Conservation (phyloP, 2,113 vertebrate genomes). For the Oryzias curvinotus region DNA sequence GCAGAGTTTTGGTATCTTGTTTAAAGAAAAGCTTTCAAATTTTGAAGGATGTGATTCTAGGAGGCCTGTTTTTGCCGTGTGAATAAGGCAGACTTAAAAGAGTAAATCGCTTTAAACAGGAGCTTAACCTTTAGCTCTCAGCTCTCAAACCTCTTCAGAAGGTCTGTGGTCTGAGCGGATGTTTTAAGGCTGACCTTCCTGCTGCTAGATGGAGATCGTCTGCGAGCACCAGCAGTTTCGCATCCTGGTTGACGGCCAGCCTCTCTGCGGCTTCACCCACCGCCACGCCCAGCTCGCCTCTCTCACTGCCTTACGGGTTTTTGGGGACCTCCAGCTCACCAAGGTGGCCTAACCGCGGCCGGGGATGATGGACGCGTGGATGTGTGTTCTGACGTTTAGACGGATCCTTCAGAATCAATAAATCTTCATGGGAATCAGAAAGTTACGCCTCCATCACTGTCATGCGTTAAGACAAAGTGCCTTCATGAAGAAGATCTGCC, state of each 20-base stretch:
- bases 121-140: too few relatives aligned
- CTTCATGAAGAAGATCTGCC: constrained; percentile 59
- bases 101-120: too few relatives aligned
- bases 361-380: background rate
- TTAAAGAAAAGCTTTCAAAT: too few relatives aligned
- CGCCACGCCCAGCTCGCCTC: constrained; percentile 78
- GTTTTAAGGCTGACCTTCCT: background rate
- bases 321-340: constrained; percentile 86
- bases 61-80: too few relatives aligned
- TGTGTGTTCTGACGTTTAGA: constrained; percentile 22
- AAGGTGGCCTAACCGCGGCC: constrained; percentile 83
- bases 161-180: too few relatives aligned
- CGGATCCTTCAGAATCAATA: constrained; percentile 33
- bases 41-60: too few relatives aligned
- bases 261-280: constrained; percentile 86
- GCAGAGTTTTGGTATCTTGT: too few relatives aligned
- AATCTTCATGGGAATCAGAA: constrained; percentile 21
- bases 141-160: too few relatives aligned
- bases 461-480: constrained; percentile 67
- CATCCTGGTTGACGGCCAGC: constrained; percentile 86
- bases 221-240: constrained; percentile 93
- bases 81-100: too few relatives aligned
- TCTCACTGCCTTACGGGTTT: constrained; percentile 82
- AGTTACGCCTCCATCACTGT: constrained; percentile 52
- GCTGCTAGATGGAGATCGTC: constrained; percentile 86